These are phyloP conservation scores for Pica pica DNA, from an alignment of 2,113 vertebrate species.

Conservation along the genomic window DNA sequence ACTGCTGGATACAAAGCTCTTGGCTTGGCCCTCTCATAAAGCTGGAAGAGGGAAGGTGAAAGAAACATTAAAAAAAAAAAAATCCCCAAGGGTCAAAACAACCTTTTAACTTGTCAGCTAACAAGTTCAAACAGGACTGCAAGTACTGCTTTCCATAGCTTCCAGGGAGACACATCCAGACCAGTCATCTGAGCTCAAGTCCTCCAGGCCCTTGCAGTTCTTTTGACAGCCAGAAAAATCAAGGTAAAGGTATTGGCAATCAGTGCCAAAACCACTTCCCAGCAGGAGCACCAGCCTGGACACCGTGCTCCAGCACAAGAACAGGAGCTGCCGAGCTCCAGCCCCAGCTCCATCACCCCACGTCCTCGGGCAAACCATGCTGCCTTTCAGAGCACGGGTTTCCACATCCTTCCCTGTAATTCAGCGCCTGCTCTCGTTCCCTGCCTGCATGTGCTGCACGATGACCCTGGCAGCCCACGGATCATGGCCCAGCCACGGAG, in stretches of 20 bases:
- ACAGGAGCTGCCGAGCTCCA: neutral
- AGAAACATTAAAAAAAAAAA: neutral
- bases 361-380: neutral
- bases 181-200: neutral
- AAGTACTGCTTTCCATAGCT: constrained; percentile 16
- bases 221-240: neutral
- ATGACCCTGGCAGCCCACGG: neutral
- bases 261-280: neutral
- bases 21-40: neutral
- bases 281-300: neutral
- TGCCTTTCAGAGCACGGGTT: neutral
- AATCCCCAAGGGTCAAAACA: constrained; percentile 51
- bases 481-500: rapidly evolving
- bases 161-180: neutral
- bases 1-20: neutral
- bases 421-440: neutral
- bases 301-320: neutral
- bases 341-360: neutral
- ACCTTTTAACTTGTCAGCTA: constrained; percentile 22
- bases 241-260: neutral
- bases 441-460: rapidly evolving
- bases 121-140: constrained; percentile 48
- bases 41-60: constrained; percentile 21
- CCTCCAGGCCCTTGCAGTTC: neutral
- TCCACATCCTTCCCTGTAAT: neutral